Evolutionary conservation across 2,888 invertebrate species (phyloP).

Genomic region (Hirtodrosophila alboralis): DNA sequence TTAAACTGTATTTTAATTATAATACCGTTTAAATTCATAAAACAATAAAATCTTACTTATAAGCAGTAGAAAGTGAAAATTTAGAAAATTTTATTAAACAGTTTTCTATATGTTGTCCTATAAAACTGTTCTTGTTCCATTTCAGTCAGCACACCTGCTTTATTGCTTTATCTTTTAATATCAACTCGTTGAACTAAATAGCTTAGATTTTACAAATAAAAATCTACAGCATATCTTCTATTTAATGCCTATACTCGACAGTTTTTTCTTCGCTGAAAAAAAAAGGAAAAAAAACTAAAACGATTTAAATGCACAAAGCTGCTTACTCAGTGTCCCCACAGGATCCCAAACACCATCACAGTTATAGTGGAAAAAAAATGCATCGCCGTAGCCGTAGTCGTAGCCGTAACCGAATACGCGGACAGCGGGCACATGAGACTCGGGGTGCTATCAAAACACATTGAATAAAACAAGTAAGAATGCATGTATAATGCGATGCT

Average conservation of each 20-base stretch:
- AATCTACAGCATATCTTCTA: not conserved
- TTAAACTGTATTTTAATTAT: no score
- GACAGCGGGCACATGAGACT: conserved; percentile 22
- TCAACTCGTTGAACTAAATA: not conserved
- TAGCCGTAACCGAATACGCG: conserved; percentile 18
- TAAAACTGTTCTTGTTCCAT: no score
- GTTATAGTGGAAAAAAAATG: conserved; percentile 1
- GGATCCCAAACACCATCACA: not conserved
- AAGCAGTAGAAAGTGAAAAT: no score
- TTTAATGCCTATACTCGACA: no score
- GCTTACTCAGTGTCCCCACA: conserved; percentile 8
- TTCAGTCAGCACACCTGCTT: no score
- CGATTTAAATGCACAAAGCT: conserved; percentile 15
- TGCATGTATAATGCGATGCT: no score
- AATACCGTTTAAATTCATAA: no score
- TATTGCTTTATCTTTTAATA: no score
- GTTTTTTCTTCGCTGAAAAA: no score
- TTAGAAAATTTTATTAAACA: no score
- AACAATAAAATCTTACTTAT: no score
- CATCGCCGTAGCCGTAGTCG: conserved; percentile 2
- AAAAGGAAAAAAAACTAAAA: conserved; percentile 11
- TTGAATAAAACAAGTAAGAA: conserved; percentile 27
- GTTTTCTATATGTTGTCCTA: no score
- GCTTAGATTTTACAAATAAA: conserved; percentile 1
- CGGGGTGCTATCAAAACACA: conserved; percentile 42